A percentile compares a stretch with the other conserved stretches of the same genome.
Evolutionary conservation across 2,888 invertebrate genomes (phyloP).

Genomic region (Tetheella fluctuosa): DNA sequence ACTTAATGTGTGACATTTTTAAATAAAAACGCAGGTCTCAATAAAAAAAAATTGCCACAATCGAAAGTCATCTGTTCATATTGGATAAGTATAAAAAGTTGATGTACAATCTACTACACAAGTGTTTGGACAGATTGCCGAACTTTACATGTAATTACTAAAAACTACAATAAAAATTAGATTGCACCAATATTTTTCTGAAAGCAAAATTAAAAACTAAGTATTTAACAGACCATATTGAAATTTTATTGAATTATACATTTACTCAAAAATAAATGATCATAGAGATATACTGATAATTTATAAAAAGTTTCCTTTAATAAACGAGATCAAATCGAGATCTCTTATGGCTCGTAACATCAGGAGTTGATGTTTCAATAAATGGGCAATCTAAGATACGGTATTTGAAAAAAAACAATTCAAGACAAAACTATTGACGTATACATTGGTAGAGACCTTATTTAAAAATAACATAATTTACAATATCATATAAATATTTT

Average conservation of each 20-base stretch:
- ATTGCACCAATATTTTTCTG: neutral
- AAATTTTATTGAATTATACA: too few relatives aligned
- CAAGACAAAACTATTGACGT: neutral
- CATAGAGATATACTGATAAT: neutral
- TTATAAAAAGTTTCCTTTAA: conserved; percentile 19
- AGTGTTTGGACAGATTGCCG: conserved; percentile 28
- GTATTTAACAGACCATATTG: too few relatives aligned
- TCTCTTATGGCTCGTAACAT: conserved; percentile 18
- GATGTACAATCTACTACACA: conserved; percentile 56
- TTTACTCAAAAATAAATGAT: too few relatives aligned
- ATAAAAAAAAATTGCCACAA: neutral
- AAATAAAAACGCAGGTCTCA: conserved; percentile 15
- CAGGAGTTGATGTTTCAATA: neutral
- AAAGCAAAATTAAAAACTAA: too few relatives aligned
- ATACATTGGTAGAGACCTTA: conserved; percentile 17
- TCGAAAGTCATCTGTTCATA: neutral
- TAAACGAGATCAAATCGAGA: conserved; percentile 19
- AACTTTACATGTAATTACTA: neutral
- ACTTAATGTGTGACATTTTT: conserved; percentile 35
- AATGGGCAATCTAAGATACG: neutral
- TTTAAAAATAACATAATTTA: neutral
- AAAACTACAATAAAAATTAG: neutral
- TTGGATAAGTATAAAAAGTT: conserved; percentile 46
- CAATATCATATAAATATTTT: conserved; percentile 2
- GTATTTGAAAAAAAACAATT: neutral